Evolutionary conservation across 2,797 vertebrate genomes (phyloP).

Genomic region (Remorina albescens): DNA sequence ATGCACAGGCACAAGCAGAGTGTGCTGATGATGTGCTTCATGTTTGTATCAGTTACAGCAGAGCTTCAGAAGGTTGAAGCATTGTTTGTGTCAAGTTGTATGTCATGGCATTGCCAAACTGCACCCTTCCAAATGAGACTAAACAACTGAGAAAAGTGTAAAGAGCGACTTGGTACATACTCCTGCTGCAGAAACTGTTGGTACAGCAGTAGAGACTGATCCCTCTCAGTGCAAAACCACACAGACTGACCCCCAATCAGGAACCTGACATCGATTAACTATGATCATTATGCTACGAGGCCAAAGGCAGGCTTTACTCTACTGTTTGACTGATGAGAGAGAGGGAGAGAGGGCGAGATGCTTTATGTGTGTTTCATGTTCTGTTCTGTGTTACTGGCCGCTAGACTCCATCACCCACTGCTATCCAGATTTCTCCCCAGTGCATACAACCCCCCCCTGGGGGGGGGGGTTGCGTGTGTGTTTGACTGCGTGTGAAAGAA

Average conservation of each 20-base stretch:
- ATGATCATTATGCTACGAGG: slow-evolving; percentile 60
- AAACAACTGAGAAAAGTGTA: not conserved
- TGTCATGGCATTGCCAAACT: no score
- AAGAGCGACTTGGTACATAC: not conserved
- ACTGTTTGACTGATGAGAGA: slow-evolving; percentile 47
- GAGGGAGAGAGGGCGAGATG: slow-evolving; percentile 7
- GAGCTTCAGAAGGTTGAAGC: no score
- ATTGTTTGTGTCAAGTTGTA: no score
- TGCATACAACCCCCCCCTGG: no score
- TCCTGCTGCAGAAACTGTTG: not conserved
- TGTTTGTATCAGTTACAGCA: no score
- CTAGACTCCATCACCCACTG: slow-evolving; percentile 55
- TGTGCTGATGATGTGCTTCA: no score
- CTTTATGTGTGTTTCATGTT: slow-evolving; percentile 37
- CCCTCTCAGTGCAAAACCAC: not conserved
- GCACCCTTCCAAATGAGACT: no score
- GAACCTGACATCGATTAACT: slow-evolving; percentile 62
- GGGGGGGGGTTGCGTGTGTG: slow-evolving; percentile 10
- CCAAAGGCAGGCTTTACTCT: slow-evolving; percentile 51
- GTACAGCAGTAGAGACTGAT: no score
- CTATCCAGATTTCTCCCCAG: slow-evolving; percentile 19
- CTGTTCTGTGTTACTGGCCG: slow-evolving; percentile 36
- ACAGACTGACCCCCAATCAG: slow-evolving; percentile 37
- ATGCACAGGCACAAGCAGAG: no score
- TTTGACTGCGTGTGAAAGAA: slow-evolving; percentile 9